Conservation (phyloP, 2,113 vertebrate genomes). For the Fulica atra region DNA sequence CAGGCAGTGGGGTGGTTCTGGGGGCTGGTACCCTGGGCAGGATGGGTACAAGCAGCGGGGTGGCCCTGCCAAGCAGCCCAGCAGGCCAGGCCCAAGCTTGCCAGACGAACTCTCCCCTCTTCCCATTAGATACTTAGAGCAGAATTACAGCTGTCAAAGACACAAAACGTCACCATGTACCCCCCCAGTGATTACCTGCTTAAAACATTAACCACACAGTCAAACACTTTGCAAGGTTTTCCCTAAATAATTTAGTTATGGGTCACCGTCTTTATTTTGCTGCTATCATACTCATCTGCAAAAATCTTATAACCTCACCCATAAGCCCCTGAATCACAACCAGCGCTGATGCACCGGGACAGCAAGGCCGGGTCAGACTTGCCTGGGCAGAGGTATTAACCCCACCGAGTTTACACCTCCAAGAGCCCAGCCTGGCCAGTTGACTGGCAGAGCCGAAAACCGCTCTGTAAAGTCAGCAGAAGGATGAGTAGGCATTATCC, state of each 20-base stretch:
- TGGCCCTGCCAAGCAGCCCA: fast-evolving
- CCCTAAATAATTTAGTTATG: not conserved
- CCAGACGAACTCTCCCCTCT: not conserved
- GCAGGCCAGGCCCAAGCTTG: not conserved
- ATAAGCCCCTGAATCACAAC: not conserved
- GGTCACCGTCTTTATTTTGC: not conserved
- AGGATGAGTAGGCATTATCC: conserved; percentile 43
- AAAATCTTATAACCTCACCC: not conserved
- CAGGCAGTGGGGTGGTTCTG: not conserved
- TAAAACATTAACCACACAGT: not conserved
- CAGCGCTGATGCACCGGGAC: not conserved
- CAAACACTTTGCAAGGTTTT: not conserved
- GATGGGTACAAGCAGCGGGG: not conserved
- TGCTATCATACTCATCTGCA: not conserved
- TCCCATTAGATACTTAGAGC: not conserved
- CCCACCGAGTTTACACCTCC: not conserved
- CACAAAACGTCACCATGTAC: not conserved
- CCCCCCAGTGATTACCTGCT: not conserved
- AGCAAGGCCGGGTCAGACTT: not conserved
- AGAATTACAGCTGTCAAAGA: not conserved
- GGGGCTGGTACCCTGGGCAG: fast-evolving
- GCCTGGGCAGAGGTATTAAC: not conserved
- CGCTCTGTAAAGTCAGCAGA: conserved; percentile 29
- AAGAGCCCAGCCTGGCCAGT: not conserved
- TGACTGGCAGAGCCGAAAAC: conserved; percentile 2